These are phyloP conservation scores for Urophycis tenuis DNA, from an alignment of 2,797 vertebrate genomes.

Conservation along the genomic window DNA sequence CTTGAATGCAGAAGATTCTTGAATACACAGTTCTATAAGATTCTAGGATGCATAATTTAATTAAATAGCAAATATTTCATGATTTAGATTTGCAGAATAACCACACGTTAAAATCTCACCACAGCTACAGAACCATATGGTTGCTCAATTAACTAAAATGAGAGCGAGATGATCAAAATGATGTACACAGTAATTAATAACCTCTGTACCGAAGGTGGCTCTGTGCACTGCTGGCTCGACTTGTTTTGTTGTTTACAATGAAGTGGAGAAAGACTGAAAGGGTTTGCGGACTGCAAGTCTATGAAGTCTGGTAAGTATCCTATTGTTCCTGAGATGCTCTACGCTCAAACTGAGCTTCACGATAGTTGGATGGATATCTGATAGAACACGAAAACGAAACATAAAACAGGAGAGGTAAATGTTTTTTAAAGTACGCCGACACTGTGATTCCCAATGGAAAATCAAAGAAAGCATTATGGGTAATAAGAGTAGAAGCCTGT, in stretches of 20 bases:
- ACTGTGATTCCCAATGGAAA: constrained; percentile 32
- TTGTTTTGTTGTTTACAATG: not conserved
- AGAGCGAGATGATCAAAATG: no score
- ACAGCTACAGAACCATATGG: no score
- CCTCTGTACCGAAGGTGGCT: no score
- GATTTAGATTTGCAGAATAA: no score
- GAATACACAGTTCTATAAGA: not conserved
- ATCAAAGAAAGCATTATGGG: constrained; percentile 28
- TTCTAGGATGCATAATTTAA: not conserved
- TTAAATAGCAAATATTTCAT: not conserved
- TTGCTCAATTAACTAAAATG: no score
- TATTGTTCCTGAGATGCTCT: constrained; percentile 74
- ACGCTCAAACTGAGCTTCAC: constrained; percentile 61
- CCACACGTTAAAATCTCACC: no score
- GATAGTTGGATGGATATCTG: constrained; percentile 74
- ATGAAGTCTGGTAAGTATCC: constrained; percentile 51
- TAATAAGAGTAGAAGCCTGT: constrained; percentile 19
- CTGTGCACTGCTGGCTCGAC: no score
- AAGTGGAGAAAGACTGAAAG: constrained; percentile 1
- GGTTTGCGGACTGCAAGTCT: constrained; percentile 45
- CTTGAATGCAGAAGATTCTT: not conserved
- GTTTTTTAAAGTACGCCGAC: constrained; percentile 48
- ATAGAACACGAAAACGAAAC: constrained; percentile 55
- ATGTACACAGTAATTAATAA: no score
- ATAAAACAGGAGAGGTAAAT: constrained; percentile 51